Percentiles rank a stretch among this genome's conserved stretches.
Conservation (phyloP, 2,113 vertebrate genomes). For the Cacatua alba region DNA sequence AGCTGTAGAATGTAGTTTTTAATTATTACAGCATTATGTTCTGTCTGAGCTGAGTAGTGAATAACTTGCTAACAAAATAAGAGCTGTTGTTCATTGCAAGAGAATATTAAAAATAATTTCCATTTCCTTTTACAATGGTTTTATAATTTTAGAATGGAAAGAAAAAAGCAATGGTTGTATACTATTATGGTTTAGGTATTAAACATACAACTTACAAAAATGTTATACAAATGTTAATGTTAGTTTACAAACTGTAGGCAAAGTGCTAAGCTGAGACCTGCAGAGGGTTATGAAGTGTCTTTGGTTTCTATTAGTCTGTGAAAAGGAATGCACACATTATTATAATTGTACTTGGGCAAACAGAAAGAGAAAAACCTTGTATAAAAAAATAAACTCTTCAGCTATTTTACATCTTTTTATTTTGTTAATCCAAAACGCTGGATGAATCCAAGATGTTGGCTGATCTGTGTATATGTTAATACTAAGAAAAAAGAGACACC, state of each 20-base stretch:
- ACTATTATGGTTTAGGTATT: not conserved
- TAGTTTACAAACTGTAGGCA: not conserved
- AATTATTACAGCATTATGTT: not conserved
- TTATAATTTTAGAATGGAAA: not conserved
- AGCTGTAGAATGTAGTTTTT: not conserved
- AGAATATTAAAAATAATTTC: not conserved
- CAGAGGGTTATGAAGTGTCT: not conserved
- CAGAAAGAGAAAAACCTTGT: not conserved
- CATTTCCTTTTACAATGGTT: not conserved
- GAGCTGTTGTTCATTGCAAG: not conserved
- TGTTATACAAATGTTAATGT: not conserved
- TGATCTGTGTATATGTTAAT: not conserved
- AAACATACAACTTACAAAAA: not conserved
- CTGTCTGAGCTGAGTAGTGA: not conserved
- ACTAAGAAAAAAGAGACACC: not conserved
- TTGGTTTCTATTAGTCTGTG: not conserved
- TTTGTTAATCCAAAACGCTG: not conserved
- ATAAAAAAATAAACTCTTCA: not conserved
- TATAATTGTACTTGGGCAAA: not conserved
- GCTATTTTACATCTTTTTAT: not conserved
- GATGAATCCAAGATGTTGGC: not conserved
- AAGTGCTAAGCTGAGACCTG: not conserved
- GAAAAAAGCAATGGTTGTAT: not conserved
- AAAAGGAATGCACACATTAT: not conserved
- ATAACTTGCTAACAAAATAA: not conserved